Evolutionary conservation across 1,140 invertebrate genomes (phyloP), one percentile per base, ranked within the genome.

Genomic region (Whitmania pigra): DNA sequence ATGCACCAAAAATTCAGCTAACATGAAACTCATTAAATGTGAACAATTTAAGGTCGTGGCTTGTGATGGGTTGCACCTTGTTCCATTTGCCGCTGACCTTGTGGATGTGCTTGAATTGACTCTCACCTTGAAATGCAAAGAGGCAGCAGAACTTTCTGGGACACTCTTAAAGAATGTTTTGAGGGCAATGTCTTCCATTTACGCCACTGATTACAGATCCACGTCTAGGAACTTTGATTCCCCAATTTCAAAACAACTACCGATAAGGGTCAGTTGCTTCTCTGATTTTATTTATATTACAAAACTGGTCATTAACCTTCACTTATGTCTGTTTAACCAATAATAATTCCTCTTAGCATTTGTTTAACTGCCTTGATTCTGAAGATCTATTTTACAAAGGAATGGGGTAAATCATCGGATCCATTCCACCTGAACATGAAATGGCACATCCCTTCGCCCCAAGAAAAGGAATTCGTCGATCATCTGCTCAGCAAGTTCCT

Each of bases 341-440:
- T 49, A 11, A 49, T 49, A 0, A 49, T 7, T 7, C 43, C 13
- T 49, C 15, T 15, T 49, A 17, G 9, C 43, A 49, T 11, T 36
- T 36, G 31, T 36, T 49, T 49, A 49, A 49, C 43, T 49, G 43
- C 9, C 11, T 49, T 49, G 15, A 49, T 49, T 2, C 31, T 22
- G 18, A 71, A 71, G 2, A n/a, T 54, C 36, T 2, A 29, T 20
- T 69, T 76, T 76, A 72, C 75, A 2, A 75, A 88, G 88, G 87
- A 93, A 74, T 96, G 93, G 93, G 92, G 90, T 0, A 84, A 86
- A 72, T 82, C 87, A 0, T 85, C 87, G 17, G 81, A 89, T 76
- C 77, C 89, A 6, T 81, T 88, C 36, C 83, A 87, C 5, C 80
- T 90, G 17, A 84, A 87, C 11, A 82, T 92, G 2, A 82, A 88